Evolutionary conservation across 2,888 invertebrate species (phyloP), one percentile per base, ranked within the genome.

Genomic region (Drosophila yooni): DNA sequence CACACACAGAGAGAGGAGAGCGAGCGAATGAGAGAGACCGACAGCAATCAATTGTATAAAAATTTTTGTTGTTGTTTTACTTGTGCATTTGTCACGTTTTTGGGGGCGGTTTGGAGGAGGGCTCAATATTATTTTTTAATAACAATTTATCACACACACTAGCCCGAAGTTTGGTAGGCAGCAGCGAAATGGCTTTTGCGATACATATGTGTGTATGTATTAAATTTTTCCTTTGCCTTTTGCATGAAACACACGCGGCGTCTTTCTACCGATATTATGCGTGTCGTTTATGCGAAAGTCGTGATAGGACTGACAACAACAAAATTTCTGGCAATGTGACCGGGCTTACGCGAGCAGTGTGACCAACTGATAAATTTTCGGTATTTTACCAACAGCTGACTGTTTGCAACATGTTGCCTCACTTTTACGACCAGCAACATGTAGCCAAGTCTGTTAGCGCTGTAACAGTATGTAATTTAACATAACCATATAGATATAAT

Each of bases 241-340:
- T 82, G 78, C 79, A 79, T 73, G 60, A 79, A 74, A 80, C 81
- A 83, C 81, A 82, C 81, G 81, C 81, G 81, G 81, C 81, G 81
- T 74, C 82, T 81, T 67, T 69, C 53, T 70, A 74, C 82, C 79
- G 79, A 65, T 63, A 66, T 63, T 51, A 71, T 82, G 82, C 81
- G 80, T 79, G 82, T 74, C 82, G 82, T 82, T 82, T 67, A 73
- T 79, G 82, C 79, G 82, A 79, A 79, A 79, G 82, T 79, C 79
- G 79, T 60, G 70, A 78, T 67, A 78, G 73, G 68, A 79, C 79
- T 82, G 79, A 79, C 73, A 77, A 82, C 69, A 79, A 73, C 82
- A 81, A 73, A 74, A 54, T 71, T 60, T 60, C 66, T 70, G 31
- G 53, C 68, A 74, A 79, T 79, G 76, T 77, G 75, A 79, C 69